Conservation (phyloP, 2,888 invertebrate species). For the Campoplex nolae region DNA sequence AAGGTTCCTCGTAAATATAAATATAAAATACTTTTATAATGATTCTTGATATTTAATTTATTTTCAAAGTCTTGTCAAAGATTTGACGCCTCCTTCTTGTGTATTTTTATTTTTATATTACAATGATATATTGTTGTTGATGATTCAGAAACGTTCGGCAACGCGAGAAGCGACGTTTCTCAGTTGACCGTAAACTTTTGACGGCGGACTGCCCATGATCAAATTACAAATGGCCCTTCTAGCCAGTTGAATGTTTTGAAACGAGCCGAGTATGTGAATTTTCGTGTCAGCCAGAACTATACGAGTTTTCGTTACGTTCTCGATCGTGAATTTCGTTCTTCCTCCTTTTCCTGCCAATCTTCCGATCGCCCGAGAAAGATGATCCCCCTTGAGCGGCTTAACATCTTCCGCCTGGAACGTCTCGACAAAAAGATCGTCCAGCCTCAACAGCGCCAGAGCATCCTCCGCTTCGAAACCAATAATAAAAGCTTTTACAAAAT, state of each 20-base stretch:
- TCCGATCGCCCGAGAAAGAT: slow-evolving; percentile 98
- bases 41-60: not conserved
- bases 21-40: slow-evolving; percentile 94
- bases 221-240: slow-evolving; percentile 97
- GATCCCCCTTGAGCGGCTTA: slow-evolving; percentile 97
- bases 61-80: no score
- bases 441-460: slow-evolving; percentile 95
- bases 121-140: no score
- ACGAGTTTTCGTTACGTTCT: slow-evolving; percentile 99
- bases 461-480: slow-evolving; percentile 99
- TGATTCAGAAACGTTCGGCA: slow-evolving; percentile 91
- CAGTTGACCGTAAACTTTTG: slow-evolving; percentile 98
- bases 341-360: slow-evolving; percentile 99
- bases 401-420: slow-evolving; percentile 99
- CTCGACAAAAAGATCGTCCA: slow-evolving; percentile 99
- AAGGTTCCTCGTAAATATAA: slow-evolving; percentile 97
- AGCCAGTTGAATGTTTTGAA: slow-evolving; percentile 97
- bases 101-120: no score
- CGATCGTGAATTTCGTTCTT: slow-evolving; percentile 98
- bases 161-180: slow-evolving; percentile 93
- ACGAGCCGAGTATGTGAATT: slow-evolving; percentile 98
- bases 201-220: slow-evolving; percentile 98
- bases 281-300: slow-evolving; percentile 98
- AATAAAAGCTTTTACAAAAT: slow-evolving; percentile 98
- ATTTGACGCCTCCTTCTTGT: no score